A percentile compares a stretch with the other conserved stretches of the same genome.
Evolutionary conservation across 37 sponge, comb jelly and placozoan genomes (phyloP).

Genomic region (Lycopodina hypogea): DNA sequence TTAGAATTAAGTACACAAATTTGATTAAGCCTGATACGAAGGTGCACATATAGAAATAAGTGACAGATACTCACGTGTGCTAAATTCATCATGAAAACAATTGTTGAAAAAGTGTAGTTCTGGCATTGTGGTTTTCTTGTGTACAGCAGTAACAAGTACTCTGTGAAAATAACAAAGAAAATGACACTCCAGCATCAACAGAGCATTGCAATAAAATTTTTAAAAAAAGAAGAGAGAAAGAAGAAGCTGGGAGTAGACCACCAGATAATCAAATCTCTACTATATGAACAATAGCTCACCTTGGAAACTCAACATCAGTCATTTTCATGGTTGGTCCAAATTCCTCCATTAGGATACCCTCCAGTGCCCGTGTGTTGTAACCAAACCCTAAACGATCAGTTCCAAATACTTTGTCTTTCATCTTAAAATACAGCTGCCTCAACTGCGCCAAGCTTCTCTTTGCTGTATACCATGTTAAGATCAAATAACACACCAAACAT

Average conservation of each 20-base stretch:
- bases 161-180: no score
- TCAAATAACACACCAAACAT: no score
- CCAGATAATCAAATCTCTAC: no score
- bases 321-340: constrained; percentile 22
- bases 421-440: constrained; percentile 52
- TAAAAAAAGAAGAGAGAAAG: no score
- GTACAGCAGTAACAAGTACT: constrained; percentile 53
- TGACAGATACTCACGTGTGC: constrained; percentile 22
- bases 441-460: constrained; percentile 12
- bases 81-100: constrained; percentile 55
- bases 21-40: neutral
- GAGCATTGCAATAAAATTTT: no score
- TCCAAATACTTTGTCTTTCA: constrained; percentile 66
- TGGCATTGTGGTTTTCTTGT: constrained; percentile 48
- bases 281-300: no score
- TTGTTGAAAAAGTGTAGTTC: constrained; percentile 65
- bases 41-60: neutral
- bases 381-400: constrained; percentile 7
- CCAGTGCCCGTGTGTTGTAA: constrained; percentile 44
- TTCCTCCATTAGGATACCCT: constrained; percentile 34
- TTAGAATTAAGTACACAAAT: neutral
- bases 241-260: no score
- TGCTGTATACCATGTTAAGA: constrained; percentile 4
- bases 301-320: constrained; percentile 24
- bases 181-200: no score